phyloP scores from a whole-genome alignment of 2,888 invertebrate species.

The Fissipunctia ypsillon region DNA sequence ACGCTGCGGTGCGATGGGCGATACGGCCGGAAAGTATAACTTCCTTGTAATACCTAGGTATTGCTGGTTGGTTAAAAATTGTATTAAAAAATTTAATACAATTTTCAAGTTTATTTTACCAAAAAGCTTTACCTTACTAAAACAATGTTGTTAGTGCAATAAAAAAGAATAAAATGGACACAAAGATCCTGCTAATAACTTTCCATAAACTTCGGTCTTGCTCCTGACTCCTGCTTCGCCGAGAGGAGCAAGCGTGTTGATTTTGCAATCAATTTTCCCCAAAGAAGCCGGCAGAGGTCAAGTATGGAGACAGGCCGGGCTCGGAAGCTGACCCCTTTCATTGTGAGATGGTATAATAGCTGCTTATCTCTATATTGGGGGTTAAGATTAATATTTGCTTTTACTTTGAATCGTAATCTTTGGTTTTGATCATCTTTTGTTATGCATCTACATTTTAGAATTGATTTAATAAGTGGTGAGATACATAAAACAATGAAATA shows the following conservation, averaged over 20 bases:
- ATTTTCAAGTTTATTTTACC: background rate
- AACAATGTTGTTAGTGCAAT: background rate
- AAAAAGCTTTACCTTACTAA: background rate
- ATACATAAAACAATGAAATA: background rate
- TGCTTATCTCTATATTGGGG: background rate
- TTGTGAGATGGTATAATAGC: slow-evolving; percentile 7
- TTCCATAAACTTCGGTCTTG: slow-evolving; percentile 11
- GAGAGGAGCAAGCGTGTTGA: slow-evolving; percentile 30
- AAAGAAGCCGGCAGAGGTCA: slow-evolving; percentile 40
- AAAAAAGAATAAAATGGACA: background rate
- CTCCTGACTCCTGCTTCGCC: background rate
- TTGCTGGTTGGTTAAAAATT: background rate
- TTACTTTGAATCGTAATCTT: background rate
- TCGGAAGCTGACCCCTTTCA: slow-evolving; percentile 15
- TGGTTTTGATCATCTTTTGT: background rate
- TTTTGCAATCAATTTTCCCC: slow-evolving; percentile 42
- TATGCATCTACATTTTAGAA: background rate
- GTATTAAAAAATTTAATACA: no score
- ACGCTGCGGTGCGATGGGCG: background rate
- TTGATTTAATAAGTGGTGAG: no score
- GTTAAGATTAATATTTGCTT: slow-evolving; percentile 26
- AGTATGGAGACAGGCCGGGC: slow-evolving; percentile 19
- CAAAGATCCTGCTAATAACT: background rate
- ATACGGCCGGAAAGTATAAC: background rate
- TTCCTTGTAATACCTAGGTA: background rate